These are phyloP conservation scores for Buceros bicornis DNA, from an alignment of 2,797 vertebrate species.

Conservation along the genomic window DNA sequence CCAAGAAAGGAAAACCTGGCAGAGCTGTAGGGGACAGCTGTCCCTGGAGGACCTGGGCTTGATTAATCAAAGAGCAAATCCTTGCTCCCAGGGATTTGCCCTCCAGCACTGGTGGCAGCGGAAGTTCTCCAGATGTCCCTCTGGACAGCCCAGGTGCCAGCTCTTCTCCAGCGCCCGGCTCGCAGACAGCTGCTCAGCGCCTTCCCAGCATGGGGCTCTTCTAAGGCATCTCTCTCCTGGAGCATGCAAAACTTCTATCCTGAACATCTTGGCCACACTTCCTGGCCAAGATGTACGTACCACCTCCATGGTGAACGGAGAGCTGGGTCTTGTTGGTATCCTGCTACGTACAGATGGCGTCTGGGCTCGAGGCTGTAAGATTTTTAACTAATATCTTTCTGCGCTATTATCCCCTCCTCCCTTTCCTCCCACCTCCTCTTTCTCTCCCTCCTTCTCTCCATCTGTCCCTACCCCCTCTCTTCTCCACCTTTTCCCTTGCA, in stretches of 20 bases:
- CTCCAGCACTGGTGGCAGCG: background rate
- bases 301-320: background rate
- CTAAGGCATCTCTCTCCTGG: background rate
- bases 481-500: slow-evolving; percentile 70
- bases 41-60: background rate
- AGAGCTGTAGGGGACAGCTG: background rate
- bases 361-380: slow-evolving; percentile 31
- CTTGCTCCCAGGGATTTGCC: background rate
- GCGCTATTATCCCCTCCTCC: slow-evolving; percentile 44
- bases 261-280: background rate
- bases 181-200: background rate
- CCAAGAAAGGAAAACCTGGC: background rate
- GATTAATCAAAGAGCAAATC: slow-evolving; percentile 23
- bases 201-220: background rate
- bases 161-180: background rate
- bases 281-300: background rate
- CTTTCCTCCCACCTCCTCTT: slow-evolving; percentile 61
- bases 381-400: slow-evolving; percentile 40
- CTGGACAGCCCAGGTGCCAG: background rate
- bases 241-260: background rate
- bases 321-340: background rate
- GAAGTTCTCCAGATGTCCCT: slow-evolving; percentile 43
- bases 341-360: slow-evolving; percentile 20
- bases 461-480: slow-evolving; percentile 66
- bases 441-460: slow-evolving; percentile 79